Conservation (phyloP, 2,797 vertebrate genomes). For the Rousettus madagascariensis region DNA sequence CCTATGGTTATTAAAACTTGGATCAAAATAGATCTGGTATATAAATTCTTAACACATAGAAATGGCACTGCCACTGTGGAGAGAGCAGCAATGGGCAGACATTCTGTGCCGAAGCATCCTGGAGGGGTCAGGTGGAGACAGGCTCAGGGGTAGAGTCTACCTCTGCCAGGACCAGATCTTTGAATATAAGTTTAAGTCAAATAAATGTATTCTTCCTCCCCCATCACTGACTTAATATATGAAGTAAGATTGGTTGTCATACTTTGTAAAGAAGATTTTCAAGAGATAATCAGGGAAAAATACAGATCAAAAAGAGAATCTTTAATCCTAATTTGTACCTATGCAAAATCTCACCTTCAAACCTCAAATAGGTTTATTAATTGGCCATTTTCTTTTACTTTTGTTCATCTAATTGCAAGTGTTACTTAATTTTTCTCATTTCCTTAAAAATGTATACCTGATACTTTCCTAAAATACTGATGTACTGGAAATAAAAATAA, state of each 20-base stretch:
- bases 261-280: background rate
- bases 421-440: slow-evolving; percentile 62
- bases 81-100: background rate
- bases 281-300: background rate
- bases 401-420: slow-evolving; percentile 11
- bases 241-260: background rate
- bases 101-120: fast-evolving
- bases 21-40: background rate
- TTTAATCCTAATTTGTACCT: slow-evolving; percentile 5
- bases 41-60: background rate
- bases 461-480: slow-evolving; percentile 82
- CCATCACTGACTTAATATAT: background rate
- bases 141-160: background rate
- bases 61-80: background rate
- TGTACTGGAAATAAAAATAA: slow-evolving; percentile 87
- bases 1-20: background rate
- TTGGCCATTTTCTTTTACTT: slow-evolving; percentile 55
- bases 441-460: slow-evolving; percentile 76
- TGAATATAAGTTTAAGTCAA: background rate
- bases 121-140: too few relatives aligned
- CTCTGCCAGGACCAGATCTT: background rate
- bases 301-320: background rate
- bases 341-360: slow-evolving; percentile 42
- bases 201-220: background rate
- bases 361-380: background rate